Percentiles rank a stretch among this genome's conserved stretches.
Conservation (phyloP, 1,140 invertebrate species). For the Episyrphus balteatus region DNA sequence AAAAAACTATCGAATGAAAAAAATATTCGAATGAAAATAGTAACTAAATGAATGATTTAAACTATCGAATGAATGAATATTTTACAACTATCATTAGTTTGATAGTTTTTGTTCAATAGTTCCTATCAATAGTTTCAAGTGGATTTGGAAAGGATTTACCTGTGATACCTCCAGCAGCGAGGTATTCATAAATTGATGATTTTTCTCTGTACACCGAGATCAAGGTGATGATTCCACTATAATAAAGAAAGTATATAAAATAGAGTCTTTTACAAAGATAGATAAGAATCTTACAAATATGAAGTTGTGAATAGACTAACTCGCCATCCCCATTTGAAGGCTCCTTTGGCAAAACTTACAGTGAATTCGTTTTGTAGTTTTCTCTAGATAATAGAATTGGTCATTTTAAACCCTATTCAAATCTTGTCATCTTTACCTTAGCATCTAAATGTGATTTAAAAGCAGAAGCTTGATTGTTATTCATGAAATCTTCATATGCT, state of each 20-base stretch:
- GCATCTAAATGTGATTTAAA: constrained; percentile 56
- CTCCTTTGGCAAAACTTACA: constrained; percentile 54
- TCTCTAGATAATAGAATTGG: constrained; percentile 39
- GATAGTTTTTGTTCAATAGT: too few relatives aligned
- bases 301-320: constrained; percentile 48
- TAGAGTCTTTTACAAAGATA: not conserved
- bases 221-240: constrained; percentile 46
- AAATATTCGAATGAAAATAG: too few relatives aligned
- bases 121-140: too few relatives aligned
- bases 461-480: constrained; percentile 57
- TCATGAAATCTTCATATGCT: constrained; percentile 55
- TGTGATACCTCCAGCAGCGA: constrained; percentile 46
- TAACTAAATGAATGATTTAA: too few relatives aligned
- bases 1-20: too few relatives aligned
- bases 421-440: constrained; percentile 39
- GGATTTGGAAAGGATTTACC: constrained; percentile 36
- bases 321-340: constrained; percentile 51
- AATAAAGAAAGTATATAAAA: constrained; percentile 9
- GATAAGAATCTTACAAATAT: constrained; percentile 45
- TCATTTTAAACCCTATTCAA: not conserved
- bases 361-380: constrained; percentile 54
- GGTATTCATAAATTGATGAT: constrained; percentile 51
- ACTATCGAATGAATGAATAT: too few relatives aligned
- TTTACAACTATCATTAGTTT: too few relatives aligned
- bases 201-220: constrained; percentile 54